Evolutionary conservation across 2,113 vertebrate genomes (phyloP), one percentile per base, ranked within the genome.

Genomic region (Antennarius striatus): DNA sequence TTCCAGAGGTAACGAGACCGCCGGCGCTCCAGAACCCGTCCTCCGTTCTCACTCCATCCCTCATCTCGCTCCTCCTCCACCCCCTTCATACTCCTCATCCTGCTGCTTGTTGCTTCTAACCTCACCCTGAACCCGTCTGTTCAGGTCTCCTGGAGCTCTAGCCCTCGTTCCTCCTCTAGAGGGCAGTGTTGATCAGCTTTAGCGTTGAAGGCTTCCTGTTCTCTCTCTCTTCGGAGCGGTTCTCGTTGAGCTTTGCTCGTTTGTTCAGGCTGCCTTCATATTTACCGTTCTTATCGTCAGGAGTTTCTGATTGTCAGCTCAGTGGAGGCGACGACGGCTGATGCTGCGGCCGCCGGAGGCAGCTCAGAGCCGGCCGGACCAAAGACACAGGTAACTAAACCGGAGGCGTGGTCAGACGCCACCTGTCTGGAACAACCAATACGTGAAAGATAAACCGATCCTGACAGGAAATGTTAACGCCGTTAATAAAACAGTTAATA

Each of bases 1-100:
- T 59, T 56, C 69, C 76, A 47, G 79, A 91, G 91, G 91, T 92
- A 92, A 88, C 76, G 9, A 75, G 50, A 53, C 29, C 9, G 22
- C 1, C 12, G 73, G 48, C 22, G 47, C 66, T 30, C 29, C 45
- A 40, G 49, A 13, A 51, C 10, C 10, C 22, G 22, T 22, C 22
- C 22, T 22, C 22, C 22, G 22, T 22, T 22, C 22, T 22, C 22
- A 22, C 6, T 3, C 13, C 5, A 32, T 11, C 56, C 16, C 47
- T 59, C 0, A 15, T 30, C 42, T 4, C 11, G 52, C 11, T 47
- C 56, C 10, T 28, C 29, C 45, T 15, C 1, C 11, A 5, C 16
- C 16, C 67, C 2, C 48, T 3, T 36, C 32, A 36, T 36, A 36
- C 32, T 36, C 32, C 4, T 36, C 32, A 36, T 7, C 4, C 32